A percentile compares a stretch with the other conserved stretches of the same genome.
phyloP scores from a whole-genome alignment of 2,113 vertebrate genomes.

The rabbit (Oryctolagus cuniculus) region mOryCun1.1 NC_091445.1:91265501-91266000 shows the following conservation, averaged over 20 bases:
- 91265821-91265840: background rate
- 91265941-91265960: background rate
- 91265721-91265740: background rate
- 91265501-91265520: too few species aligned
- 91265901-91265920: background rate
- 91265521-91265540: background rate
- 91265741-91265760: background rate
- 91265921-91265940: background rate
- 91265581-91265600: background rate
- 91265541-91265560: background rate
- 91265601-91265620: background rate
- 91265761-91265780: background rate
- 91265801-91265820: background rate
- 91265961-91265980: background rate
- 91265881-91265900: background rate
- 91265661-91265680: background rate
- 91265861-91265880: background rate
- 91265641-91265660: fast-evolving
- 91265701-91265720: background rate
- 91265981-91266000: too few species aligned
- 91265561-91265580: background rate
- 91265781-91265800: background rate
- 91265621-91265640: background rate
- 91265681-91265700: background rate
- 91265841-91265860: background rate